Evolutionary conservation across 1,140 invertebrate genomes (phyloP), one percentile per base, ranked within the genome.

Genomic region (Lepidurus arcticus): DNA sequence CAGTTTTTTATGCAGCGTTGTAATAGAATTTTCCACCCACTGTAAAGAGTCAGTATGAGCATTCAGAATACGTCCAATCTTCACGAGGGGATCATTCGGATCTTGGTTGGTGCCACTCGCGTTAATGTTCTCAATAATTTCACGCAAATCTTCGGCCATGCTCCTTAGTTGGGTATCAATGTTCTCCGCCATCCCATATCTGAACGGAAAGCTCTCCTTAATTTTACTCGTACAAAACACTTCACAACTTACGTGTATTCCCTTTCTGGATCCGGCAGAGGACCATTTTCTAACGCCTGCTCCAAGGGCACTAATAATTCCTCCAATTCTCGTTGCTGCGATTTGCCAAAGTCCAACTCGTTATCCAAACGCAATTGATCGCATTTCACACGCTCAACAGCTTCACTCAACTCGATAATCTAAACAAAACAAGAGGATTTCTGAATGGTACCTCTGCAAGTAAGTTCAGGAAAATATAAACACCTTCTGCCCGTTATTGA

Each of bases 41-140:
- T 97, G 94, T 81, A 98, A 87, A 0, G 94, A 96, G 79, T 96
- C 95, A 92, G 97, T 98, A 82, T 98, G 97, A 0, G 95, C 94
- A 85, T 98, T 98, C 0, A 98, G 86, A 81, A 98, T 97, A 81
- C 93, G 93, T 2, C 94, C 91, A 81, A 98, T 94, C 86, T 97
- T 94, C 9, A 94, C 91, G 1, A 95, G 94, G 87, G 97, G 94
- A 44, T 47, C 73, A 80, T 90, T 91, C 10, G 89, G 90, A 81
- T 97, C 94, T 84, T 94, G 91, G 73, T 89, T 89, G 81, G 91
- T 90, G 84, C 94, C 95, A 0, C 92, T 90, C 82, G 95, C 92
- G 84, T 98, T 98, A 0, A 98, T 86, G 84, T 96, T 94, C 83
- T 97, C 94, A 78, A 98, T 96, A 42, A 97, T 94, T 85, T 98